Evolutionary conservation across 2,113 vertebrate genomes (phyloP).

Genomic region (Thalassarche chlororhynchos): DNA sequence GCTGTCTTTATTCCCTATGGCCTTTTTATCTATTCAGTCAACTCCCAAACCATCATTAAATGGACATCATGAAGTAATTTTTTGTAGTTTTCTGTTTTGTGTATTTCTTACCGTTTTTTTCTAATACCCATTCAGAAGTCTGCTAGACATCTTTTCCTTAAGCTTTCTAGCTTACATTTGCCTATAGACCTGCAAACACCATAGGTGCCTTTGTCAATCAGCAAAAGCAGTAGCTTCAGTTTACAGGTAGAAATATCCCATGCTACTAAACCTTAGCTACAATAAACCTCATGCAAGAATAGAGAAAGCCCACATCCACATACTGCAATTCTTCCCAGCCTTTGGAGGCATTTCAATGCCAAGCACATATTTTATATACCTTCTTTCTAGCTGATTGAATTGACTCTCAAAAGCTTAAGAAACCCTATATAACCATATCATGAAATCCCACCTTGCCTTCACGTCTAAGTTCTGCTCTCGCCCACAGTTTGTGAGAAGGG

Average conservation of each 20-base stretch:
- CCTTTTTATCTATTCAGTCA: constrained; percentile 7
- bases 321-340: not conserved
- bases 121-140: not conserved
- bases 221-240: not conserved
- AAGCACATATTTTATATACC: not conserved
- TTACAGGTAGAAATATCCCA: not conserved
- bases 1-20: not conserved
- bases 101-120: not conserved
- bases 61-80: not conserved
- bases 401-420: not conserved
- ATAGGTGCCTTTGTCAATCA: not conserved
- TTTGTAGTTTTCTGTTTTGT: not conserved
- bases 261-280: not conserved
- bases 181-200: not conserved
- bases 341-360: not conserved
- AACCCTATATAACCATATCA: not conserved
- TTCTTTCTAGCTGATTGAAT: not conserved
- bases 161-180: not conserved
- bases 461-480: not conserved
- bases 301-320: not conserved
- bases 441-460: not conserved
- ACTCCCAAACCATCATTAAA: constrained; percentile 2
- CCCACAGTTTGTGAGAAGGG: not conserved
- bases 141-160: not conserved
- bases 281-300: not conserved